phyloP scores from a whole-genome alignment of 2,113 vertebrate genomes.

The Pycnonotus jocosus region DNA sequence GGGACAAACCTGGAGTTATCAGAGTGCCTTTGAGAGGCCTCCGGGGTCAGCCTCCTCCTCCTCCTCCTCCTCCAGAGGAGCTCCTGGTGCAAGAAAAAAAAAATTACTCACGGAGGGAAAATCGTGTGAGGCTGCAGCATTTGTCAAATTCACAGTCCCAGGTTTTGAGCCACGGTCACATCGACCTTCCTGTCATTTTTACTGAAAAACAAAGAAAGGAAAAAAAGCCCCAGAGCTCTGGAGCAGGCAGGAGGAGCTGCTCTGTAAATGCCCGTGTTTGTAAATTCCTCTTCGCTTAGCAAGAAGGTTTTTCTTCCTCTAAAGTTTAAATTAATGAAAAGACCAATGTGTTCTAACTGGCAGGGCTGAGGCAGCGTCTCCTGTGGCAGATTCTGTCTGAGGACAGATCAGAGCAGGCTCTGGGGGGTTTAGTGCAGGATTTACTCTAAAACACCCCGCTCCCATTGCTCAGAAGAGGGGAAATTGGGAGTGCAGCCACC shows the following conservation, averaged over 20 bases:
- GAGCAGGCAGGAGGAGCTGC: not conserved
- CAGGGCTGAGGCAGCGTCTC: rapidly evolving
- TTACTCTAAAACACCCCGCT: not conserved
- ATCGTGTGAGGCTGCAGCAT: not conserved
- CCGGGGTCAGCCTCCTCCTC: not conserved
- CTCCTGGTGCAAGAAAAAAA: not conserved
- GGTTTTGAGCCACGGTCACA: not conserved
- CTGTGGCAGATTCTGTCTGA: not conserved
- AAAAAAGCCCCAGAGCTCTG: not conserved
- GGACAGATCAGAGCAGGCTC: not conserved
- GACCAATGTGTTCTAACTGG: not conserved
- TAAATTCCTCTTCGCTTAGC: not conserved
- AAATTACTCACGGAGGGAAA: not conserved
- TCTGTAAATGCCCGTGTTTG: not conserved
- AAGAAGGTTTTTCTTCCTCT: not conserved
- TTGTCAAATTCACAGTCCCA: not conserved
- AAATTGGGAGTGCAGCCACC: not conserved
- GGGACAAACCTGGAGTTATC: not conserved
- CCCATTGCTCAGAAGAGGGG: not conserved
- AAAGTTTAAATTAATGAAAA: not conserved
- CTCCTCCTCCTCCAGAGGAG: not conserved
- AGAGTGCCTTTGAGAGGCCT: not conserved
- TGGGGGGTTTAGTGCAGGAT: not conserved
- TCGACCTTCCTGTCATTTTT: not conserved
- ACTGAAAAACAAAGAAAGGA: not conserved